phyloP scores from a whole-genome alignment of 2,113 vertebrate species.

The Mormoops blainvillei region DNA sequence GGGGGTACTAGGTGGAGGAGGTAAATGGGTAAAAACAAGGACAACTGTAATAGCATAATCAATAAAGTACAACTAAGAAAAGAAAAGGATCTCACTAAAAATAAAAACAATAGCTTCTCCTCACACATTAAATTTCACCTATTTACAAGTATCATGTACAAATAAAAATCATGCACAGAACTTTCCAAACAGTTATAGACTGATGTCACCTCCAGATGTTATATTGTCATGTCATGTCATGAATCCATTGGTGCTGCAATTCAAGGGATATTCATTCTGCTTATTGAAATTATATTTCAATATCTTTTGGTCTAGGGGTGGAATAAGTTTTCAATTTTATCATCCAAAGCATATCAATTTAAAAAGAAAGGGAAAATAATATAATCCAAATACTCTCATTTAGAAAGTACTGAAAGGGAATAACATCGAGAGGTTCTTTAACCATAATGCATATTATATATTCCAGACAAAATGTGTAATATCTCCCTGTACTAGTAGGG shows the following conservation, averaged over 20 bases:
- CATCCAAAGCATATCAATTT: not conserved
- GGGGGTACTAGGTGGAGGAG: too few species aligned
- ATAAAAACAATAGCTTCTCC: not conserved
- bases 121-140: too few species aligned
- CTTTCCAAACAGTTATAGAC: not conserved
- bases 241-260: not conserved
- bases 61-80: not conserved
- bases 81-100: not conserved
- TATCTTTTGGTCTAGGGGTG: not conserved
- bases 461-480: not conserved
- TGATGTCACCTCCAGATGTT: not conserved
- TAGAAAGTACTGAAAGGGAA: not conserved
- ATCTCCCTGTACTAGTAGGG: not conserved
- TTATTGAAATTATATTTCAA: not conserved
- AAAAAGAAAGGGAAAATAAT: not conserved
- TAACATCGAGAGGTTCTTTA: not conserved
- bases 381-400: not conserved
- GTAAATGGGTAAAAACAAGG: too few species aligned
- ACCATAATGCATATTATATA: not conserved
- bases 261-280: not conserved
- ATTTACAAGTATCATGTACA: not conserved
- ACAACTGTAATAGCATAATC: too few species aligned
- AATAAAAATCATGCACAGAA: not conserved
- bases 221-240: not conserved
- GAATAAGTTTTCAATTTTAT: not conserved